Conservation (phyloP, 2,888 invertebrate species). For the Craniophora ligustri region DNA sequence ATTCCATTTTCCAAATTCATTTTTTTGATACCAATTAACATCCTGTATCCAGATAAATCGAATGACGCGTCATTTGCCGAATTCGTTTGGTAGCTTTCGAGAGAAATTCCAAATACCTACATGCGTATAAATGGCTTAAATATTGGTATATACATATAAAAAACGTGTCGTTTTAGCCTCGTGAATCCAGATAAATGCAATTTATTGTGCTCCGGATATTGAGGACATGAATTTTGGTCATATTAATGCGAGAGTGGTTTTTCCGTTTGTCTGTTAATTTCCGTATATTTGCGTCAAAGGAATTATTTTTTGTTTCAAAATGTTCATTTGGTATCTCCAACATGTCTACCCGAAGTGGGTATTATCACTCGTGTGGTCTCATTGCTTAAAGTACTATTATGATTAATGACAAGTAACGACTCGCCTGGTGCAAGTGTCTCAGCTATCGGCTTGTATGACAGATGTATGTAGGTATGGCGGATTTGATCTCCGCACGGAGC, state of each 20-base stretch:
- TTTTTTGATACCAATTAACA: conserved; percentile 53
- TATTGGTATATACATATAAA: background rate
- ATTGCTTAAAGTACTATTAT: no score
- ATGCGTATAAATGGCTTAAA: conserved; percentile 12
- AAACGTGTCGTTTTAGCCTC: conserved; percentile 14
- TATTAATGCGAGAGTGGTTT: background rate
- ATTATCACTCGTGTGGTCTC: no score
- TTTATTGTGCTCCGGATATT: conserved; percentile 1
- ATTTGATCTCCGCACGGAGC: no score
- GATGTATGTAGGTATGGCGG: no score
- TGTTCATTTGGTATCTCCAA: no score
- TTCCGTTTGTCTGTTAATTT: background rate
- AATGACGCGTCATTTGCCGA: conserved; percentile 50
- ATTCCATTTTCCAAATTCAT: conserved; percentile 42
- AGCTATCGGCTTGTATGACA: no score
- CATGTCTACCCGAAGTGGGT: no score
- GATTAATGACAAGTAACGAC: no score
- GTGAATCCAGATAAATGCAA: conserved; percentile 11
- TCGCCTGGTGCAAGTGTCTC: no score
- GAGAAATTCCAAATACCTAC: conserved; percentile 30
- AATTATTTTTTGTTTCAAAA: no score
- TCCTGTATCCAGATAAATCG: conserved; percentile 54
- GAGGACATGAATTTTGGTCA: background rate
- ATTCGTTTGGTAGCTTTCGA: conserved; percentile 41
- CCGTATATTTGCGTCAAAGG: no score